phyloP scores from a whole-genome alignment of 2,113 vertebrate species.

The Ochotona princeps region DNA sequence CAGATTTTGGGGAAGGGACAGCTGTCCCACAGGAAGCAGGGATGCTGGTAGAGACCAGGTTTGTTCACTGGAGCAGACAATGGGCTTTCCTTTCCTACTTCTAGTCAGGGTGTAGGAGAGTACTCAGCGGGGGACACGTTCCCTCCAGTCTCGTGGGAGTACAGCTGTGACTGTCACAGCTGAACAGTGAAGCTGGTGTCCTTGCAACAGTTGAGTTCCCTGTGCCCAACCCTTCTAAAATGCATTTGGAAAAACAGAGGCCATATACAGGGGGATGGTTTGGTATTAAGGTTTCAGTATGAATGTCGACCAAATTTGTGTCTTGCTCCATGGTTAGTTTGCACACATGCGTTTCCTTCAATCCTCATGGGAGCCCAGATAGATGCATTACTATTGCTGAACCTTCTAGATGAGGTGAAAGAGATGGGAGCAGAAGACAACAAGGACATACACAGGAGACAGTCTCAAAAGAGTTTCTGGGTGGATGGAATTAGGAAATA shows the following conservation, averaged over 20 bases:
- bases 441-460: not conserved
- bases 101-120: not conserved
- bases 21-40: not conserved
- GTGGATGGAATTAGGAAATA: no score
- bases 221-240: slow-evolving; percentile 24
- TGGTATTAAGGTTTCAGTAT: not conserved
- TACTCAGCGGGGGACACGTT: not conserved
- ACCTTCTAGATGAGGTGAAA: not conserved
- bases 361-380: not conserved
- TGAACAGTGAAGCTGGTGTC: not conserved
- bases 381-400: not conserved
- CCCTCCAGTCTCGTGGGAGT: not conserved
- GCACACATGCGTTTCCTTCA: not conserved
- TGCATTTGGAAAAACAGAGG: not conserved
- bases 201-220: not conserved
- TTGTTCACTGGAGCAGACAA: not conserved
- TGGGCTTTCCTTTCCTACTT: not conserved
- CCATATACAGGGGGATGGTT: not conserved
- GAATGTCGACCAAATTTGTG: no score
- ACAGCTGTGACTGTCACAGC: not conserved
- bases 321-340: not conserved
- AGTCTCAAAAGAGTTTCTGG: no score
- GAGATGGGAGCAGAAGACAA: not conserved
- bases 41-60: not conserved
- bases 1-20: not conserved